A percentile compares a stretch with the other conserved stretches of the same genome.
These are phyloP conservation scores for Anser cygnoides DNA, from an alignment of 2,113 vertebrate genomes.

Conservation along the genomic window DNA sequence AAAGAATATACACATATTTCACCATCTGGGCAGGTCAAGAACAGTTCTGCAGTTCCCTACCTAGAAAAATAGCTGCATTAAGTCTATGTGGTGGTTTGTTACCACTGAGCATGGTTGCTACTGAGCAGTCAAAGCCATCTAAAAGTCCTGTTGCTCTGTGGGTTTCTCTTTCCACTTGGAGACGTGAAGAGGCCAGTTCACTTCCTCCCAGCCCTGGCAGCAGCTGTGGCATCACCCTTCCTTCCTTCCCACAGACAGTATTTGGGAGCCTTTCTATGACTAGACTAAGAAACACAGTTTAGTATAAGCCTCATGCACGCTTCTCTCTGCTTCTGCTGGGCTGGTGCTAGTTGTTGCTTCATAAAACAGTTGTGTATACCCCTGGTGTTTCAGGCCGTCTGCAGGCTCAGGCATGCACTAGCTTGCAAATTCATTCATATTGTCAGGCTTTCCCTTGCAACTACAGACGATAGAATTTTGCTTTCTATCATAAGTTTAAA, in stretches of 20 bases:
- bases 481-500: neutral
- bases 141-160: neutral
- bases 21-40: neutral
- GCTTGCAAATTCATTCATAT: neutral
- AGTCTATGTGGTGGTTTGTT: neutral
- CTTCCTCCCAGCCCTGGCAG: neutral
- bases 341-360: neutral
- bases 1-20: neutral
- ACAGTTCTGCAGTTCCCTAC: neutral
- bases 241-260: neutral
- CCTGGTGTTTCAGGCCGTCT: neutral
- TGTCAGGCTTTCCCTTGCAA: neutral
- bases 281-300: neutral
- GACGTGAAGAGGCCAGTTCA: neutral
- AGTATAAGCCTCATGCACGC: neutral
- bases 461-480: neutral
- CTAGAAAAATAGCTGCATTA: neutral
- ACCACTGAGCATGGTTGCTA: neutral
- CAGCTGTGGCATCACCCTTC: neutral
- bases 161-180: neutral
- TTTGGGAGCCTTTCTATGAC: neutral
- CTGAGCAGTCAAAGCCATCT: neutral
- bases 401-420: neutral
- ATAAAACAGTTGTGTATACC: fast-evolving
- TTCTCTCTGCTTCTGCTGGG: neutral